Evolutionary conservation across 2,797 vertebrate genomes (phyloP).

Genomic region (Gobionotothen gibberifrons): DNA sequence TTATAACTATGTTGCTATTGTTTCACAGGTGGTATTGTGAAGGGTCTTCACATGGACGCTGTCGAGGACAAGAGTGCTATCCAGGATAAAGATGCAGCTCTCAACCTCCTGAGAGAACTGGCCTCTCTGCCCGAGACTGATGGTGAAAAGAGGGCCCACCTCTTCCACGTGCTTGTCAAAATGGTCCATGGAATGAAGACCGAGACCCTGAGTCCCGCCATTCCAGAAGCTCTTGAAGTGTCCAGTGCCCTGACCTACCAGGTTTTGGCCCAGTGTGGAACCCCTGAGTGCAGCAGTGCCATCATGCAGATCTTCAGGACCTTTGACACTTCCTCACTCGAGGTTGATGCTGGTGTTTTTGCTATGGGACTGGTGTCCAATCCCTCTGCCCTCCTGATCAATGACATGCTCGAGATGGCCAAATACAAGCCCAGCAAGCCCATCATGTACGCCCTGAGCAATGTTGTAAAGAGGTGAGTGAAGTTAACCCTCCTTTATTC

Average conservation of each 20-base stretch:
- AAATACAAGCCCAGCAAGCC: slow-evolving; percentile 89
- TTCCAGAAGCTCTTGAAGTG: slow-evolving; percentile 86
- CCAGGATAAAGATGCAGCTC: slow-evolving; percentile 81
- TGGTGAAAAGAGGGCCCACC: slow-evolving; percentile 87
- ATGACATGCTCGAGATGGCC: slow-evolving; percentile 90
- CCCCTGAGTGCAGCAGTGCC: slow-evolving; percentile 89
- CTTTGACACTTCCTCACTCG: slow-evolving; percentile 75
- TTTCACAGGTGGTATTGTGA: slow-evolving; percentile 79
- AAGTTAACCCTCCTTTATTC: neutral
- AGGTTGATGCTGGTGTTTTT: slow-evolving; percentile 89
- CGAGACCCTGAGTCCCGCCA: slow-evolving; percentile 80
- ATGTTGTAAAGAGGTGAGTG: slow-evolving; percentile 89
- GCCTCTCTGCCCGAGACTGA: slow-evolving; percentile 80
- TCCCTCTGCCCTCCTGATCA: slow-evolving; percentile 86
- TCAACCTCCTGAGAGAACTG: slow-evolving; percentile 88
- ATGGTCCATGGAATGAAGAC: slow-evolving; percentile 87
- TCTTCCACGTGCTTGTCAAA: slow-evolving; percentile 89
- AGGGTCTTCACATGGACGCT: slow-evolving; percentile 87
- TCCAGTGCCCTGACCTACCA: slow-evolving; percentile 88
- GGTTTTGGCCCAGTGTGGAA: slow-evolving; percentile 93
- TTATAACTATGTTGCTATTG: slow-evolving; percentile 3
- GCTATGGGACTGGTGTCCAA: slow-evolving; percentile 89
- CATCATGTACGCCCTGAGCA: slow-evolving; percentile 92
- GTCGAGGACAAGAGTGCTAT: slow-evolving; percentile 77
- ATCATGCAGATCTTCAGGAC: slow-evolving; percentile 90